phyloP scores from a whole-genome alignment of 2,888 invertebrate genomes.

The Stenoptilia bipunctidactyla region DNA sequence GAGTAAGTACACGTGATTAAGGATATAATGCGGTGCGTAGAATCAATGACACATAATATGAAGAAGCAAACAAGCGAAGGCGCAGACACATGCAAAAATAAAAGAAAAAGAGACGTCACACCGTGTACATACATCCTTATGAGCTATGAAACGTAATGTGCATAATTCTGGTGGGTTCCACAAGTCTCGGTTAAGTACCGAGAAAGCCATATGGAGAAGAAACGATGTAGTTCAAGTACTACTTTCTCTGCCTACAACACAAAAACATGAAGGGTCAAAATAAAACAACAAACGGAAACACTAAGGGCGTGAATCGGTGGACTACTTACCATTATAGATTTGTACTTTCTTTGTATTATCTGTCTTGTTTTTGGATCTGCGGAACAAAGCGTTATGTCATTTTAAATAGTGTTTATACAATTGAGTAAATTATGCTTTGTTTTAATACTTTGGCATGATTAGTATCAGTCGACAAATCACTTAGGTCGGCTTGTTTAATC shows the following conservation, averaged over 20 bases:
- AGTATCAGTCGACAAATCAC: too few species aligned
- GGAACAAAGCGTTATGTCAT: too few species aligned
- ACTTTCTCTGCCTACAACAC: slow-evolving; percentile 81
- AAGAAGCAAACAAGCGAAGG: slow-evolving; percentile 16
- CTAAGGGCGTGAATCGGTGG: slow-evolving; percentile 5
- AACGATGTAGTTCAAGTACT: slow-evolving; percentile 82
- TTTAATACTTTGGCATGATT: too few species aligned
- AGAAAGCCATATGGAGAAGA: slow-evolving; percentile 80
- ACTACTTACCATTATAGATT: slow-evolving; percentile 94
- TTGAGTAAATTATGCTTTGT: too few species aligned
- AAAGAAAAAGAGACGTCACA: slow-evolving; percentile 22
- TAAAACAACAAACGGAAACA: slow-evolving; percentile 20
- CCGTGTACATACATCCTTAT: slow-evolving; percentile 53
- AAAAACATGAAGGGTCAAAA: slow-evolving; percentile 38
- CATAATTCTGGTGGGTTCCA: slow-evolving; percentile 43
- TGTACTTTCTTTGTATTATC: slow-evolving; percentile 96
- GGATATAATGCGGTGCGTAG: too few species aligned
- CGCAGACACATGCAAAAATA: slow-evolving; percentile 30
- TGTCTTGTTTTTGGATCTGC: slow-evolving; percentile 97
- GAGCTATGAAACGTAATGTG: slow-evolving; percentile 52
- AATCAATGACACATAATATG: slow-evolving; percentile 7
- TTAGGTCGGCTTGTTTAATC: too few species aligned
- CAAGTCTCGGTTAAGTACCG: slow-evolving; percentile 53
- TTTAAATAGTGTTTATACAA: too few species aligned
- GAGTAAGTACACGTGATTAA: too few species aligned